Conservation (phyloP, 2,113 vertebrate genomes). For the Pituophis catenifer region DNA sequence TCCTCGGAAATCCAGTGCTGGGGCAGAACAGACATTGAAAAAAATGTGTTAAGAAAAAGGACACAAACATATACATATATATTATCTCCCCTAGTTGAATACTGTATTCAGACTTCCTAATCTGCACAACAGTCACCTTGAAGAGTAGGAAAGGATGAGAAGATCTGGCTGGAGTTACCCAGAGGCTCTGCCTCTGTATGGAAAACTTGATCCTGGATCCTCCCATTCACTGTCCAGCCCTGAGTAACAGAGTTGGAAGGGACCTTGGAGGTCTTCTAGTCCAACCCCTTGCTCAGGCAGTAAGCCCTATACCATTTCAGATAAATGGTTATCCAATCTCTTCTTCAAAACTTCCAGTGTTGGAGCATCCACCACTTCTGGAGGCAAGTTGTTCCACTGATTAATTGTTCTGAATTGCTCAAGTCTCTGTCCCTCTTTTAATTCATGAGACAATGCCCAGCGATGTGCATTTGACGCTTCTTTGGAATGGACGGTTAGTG, state of each 20-base stretch:
- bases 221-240: not conserved
- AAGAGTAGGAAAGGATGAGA: not conserved
- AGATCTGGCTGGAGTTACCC: not conserved
- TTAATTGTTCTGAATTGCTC: not conserved
- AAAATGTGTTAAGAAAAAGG: not conserved
- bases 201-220: not conserved
- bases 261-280: not conserved
- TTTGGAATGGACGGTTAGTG: not conserved
- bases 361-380: not conserved
- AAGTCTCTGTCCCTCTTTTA: not conserved
- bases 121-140: not conserved
- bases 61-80: not conserved
- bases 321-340: not conserved
- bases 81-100: not conserved
- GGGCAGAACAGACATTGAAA: not conserved
- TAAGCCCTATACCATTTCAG: not conserved
- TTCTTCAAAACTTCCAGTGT: not conserved
- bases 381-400: not conserved
- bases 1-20: too few relatives aligned
- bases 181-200: not conserved
- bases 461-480: not conserved
- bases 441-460: not conserved
- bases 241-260: not conserved
- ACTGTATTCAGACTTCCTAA: not conserved
- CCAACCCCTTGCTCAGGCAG: not conserved